Percentiles rank a stretch among this genome's conserved stretches.
These are phyloP conservation scores for Ciconia nigra DNA, from an alignment of 2,797 vertebrate genomes.

Conservation along the genomic window DNA sequence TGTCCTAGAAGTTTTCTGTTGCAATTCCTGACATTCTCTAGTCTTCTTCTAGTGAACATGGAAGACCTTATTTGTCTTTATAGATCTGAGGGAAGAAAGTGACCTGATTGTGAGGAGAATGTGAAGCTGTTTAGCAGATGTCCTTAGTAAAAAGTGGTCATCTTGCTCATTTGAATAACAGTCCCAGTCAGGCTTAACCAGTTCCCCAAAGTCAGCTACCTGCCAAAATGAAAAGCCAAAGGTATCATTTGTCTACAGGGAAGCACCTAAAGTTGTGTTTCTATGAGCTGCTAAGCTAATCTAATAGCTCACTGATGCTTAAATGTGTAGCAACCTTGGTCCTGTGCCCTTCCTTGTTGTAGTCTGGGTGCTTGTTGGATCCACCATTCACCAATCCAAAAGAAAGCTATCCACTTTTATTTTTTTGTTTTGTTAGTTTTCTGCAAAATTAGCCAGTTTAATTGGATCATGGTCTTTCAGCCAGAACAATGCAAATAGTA, in stretches of 20 bases:
- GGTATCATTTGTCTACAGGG: background rate
- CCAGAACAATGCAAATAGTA: background rate
- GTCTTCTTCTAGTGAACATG: background rate
- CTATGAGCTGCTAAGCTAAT: background rate
- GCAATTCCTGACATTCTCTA: background rate
- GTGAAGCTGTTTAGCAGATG: background rate
- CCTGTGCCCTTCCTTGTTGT: accelerated
- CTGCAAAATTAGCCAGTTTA: background rate
- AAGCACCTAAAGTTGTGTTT: background rate
- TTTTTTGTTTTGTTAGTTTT: background rate
- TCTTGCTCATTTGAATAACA: background rate
- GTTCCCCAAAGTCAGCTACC: background rate
- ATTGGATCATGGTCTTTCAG: background rate
- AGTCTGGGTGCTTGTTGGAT: background rate
- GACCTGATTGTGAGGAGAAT: background rate
- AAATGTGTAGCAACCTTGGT: background rate
- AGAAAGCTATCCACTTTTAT: background rate
- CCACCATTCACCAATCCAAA: background rate
- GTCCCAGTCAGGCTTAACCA: background rate
- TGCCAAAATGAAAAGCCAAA: background rate
- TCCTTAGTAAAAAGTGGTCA: background rate
- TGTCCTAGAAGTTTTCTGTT: background rate
- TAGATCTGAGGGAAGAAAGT: background rate
- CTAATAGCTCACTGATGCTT: background rate
- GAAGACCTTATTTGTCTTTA: background rate